Evolutionary conservation across 1,140 invertebrate genomes (phyloP).

Genomic region (Galleria mellonella): DNA sequence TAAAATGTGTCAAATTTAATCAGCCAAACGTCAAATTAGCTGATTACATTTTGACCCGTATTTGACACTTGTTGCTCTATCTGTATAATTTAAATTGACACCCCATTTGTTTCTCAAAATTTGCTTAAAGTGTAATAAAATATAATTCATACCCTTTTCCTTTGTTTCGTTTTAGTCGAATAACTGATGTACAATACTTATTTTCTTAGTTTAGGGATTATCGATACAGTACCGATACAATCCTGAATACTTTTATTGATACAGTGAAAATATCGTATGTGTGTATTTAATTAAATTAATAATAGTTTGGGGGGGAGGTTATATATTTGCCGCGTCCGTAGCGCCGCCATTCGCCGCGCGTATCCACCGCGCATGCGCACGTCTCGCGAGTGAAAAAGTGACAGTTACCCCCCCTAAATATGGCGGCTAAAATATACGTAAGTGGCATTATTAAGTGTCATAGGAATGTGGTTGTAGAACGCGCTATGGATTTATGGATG

Average conservation of each 20-base stretch:
- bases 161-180: too few relatives aligned
- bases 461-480: background rate
- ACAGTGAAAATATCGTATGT: background rate
- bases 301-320: background rate
- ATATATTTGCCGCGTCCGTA: background rate
- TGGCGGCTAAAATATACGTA: conserved; percentile 1
- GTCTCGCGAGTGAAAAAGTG: background rate
- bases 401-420: background rate
- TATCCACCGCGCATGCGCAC: background rate
- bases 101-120: too few relatives aligned
- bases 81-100: too few relatives aligned
- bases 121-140: too few relatives aligned
- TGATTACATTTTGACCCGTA: too few relatives aligned
- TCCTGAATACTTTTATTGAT: background rate
- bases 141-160: too few relatives aligned
- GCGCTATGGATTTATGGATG: background rate
- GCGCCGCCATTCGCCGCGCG: background rate
- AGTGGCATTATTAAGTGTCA: background rate
- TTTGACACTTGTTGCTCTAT: too few relatives aligned
- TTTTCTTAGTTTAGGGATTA: too few relatives aligned
- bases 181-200: too few relatives aligned
- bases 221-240: too few relatives aligned
- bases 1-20: too few relatives aligned
- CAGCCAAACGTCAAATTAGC: too few relatives aligned
- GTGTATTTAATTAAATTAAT: background rate